phyloP scores from a whole-genome alignment of 2,888 invertebrate genomes.

The Drosophila ezoana region DNA sequence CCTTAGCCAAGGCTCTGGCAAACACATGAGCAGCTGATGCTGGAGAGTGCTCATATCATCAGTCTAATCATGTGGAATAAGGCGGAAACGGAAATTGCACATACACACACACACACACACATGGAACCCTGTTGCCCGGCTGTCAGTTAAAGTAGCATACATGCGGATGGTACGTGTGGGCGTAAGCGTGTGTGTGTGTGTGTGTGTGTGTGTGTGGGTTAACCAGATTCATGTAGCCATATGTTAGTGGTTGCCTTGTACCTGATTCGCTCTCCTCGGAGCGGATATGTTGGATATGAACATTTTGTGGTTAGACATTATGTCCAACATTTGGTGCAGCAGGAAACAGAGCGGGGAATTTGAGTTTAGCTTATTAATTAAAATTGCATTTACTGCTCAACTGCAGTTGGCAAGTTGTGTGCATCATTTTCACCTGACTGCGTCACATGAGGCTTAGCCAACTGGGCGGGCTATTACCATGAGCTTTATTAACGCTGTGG shows the following conservation, averaged over 20 bases:
- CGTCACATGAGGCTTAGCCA: slow-evolving; percentile 1
- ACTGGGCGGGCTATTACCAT: slow-evolving; percentile 17
- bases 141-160: slow-evolving; percentile 25
- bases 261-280: slow-evolving; percentile 10
- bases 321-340: slow-evolving; percentile 28
- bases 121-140: slow-evolving; percentile 15
- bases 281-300: slow-evolving; percentile 65
- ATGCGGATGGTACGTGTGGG: slow-evolving; percentile 2
- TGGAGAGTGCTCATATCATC: slow-evolving; percentile 54
- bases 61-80: slow-evolving; percentile 78
- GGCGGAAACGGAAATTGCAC: slow-evolving; percentile 73
- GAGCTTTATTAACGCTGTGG: slow-evolving; percentile 11
- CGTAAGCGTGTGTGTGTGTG: background rate
- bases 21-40: slow-evolving; percentile 40
- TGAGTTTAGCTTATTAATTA: slow-evolving; percentile 60
- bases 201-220: slow-evolving; percentile 28
- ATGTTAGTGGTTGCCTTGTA: slow-evolving; percentile 30
- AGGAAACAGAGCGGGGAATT: slow-evolving; percentile 23
- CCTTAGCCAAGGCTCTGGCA: slow-evolving; percentile 7
- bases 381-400: slow-evolving; percentile 62
- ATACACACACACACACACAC: slow-evolving; percentile 31
- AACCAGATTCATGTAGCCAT: slow-evolving; percentile 54
- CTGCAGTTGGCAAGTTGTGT: slow-evolving; percentile 31
- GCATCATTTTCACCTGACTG: slow-evolving; percentile 36
- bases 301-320: slow-evolving; percentile 62